Evolutionary conservation across 2,797 vertebrate species (phyloP).

Genomic region (Allobates femoralis): DNA sequence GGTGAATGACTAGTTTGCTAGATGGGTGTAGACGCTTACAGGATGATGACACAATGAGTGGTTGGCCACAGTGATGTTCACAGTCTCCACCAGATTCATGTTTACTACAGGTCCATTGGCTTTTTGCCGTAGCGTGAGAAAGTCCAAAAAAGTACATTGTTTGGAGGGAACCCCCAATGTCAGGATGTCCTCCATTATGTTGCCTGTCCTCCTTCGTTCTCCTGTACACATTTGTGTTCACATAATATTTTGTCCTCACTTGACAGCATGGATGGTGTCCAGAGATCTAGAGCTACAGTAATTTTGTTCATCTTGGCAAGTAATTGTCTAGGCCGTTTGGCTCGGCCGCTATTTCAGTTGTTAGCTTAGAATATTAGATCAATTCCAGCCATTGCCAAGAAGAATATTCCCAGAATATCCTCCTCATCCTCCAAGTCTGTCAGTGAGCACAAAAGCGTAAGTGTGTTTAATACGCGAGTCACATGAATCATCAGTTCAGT

Average conservation of each 20-base stretch:
- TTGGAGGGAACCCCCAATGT: background rate
- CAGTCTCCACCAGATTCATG: background rate
- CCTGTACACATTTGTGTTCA: background rate
- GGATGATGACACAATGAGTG: conserved; percentile 7
- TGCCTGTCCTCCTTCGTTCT: background rate
- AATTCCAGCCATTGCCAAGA: conserved; percentile 14
- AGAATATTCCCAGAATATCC: conserved; percentile 26
- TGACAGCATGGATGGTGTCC: background rate
- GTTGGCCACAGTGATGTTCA: background rate
- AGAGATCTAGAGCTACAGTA: conserved; percentile 6
- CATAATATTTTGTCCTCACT: background rate
- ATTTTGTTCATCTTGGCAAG: background rate
- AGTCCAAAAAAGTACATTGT: background rate
- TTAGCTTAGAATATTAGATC: conserved; percentile 15
- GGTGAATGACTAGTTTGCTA: background rate
- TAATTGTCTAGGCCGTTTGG: background rate
- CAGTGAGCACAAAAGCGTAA: conserved; percentile 7
- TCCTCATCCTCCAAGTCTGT: conserved; percentile 19
- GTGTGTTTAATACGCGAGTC: background rate
- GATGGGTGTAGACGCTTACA: background rate
- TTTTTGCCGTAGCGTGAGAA: background rate
- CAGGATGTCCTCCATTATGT: background rate
- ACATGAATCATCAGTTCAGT: conserved; percentile 35
- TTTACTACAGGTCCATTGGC: background rate
- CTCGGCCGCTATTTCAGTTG: background rate